Conservation (phyloP, 2,797 vertebrate genomes). For the Enteromius viviparus region DNA sequence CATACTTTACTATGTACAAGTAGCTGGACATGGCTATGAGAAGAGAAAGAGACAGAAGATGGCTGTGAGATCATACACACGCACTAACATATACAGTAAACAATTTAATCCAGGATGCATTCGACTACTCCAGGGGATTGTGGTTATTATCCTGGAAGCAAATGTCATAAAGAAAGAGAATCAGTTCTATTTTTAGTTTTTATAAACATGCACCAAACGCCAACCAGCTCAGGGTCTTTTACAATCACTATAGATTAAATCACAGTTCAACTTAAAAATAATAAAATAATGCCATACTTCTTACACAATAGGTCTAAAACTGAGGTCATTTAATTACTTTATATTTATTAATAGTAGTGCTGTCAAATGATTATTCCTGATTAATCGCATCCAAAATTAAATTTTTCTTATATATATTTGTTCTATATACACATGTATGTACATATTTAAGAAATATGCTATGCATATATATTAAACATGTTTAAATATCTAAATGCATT, state of each 20-base stretch:
- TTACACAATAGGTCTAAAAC: neutral
- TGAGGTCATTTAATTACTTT: neutral
- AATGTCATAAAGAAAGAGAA: conserved; percentile 48
- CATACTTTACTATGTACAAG: conserved; percentile 97
- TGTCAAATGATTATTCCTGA: too few species aligned
- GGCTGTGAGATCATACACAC: conserved; percentile 25
- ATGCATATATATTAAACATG: too few species aligned
- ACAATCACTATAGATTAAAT: conserved; percentile 24
- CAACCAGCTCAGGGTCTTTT: conserved; percentile 2
- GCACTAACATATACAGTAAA: conserved; percentile 38
- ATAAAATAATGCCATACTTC: neutral
- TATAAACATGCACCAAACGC: conserved; percentile 9
- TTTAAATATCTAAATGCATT: too few species aligned
- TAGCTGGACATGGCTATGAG: conserved; percentile 96
- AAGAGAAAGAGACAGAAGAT: conserved; percentile 29
- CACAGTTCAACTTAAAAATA: neutral
- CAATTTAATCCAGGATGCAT: conserved; percentile 17
- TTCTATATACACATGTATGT: too few species aligned
- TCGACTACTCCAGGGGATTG: conserved; percentile 6
- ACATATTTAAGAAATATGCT: too few species aligned
- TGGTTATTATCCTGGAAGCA: conserved; percentile 54
- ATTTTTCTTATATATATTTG: too few species aligned
- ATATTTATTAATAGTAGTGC: neutral
- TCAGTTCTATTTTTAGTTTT: conserved; percentile 46
- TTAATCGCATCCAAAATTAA: too few species aligned